A percentile compares a stretch with the other conserved stretches of the same genome.
These are phyloP conservation scores for Hyalella azteca DNA, from an alignment of 2,888 invertebrate genomes.

Conservation along the genomic window DNA sequence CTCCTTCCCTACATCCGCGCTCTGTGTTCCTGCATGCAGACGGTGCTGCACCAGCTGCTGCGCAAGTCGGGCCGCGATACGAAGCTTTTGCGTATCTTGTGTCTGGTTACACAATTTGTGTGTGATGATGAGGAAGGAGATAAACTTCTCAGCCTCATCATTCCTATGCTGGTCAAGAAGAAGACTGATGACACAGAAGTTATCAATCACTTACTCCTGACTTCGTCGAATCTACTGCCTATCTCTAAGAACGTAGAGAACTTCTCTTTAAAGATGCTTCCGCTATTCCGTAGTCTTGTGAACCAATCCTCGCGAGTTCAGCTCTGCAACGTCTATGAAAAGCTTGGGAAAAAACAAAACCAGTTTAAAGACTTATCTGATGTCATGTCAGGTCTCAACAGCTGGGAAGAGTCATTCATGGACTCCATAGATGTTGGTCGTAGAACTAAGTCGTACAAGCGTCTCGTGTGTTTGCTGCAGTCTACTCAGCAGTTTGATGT, in stretches of 20 bases:
- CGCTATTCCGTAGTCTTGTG: constrained; percentile 70
- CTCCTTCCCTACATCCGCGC: constrained; percentile 47
- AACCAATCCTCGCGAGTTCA: constrained; percentile 71
- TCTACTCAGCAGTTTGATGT: constrained; percentile 43
- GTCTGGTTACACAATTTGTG: constrained; percentile 77
- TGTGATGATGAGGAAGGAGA: constrained; percentile 73
- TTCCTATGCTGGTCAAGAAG: constrained; percentile 76
- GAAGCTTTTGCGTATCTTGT: constrained; percentile 76
- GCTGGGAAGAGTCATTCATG: constrained; percentile 44
- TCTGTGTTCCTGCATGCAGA: constrained; percentile 44
- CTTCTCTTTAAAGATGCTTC: constrained; percentile 32
- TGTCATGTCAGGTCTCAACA: constrained; percentile 45
- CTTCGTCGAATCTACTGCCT: constrained; percentile 73
- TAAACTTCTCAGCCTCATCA: constrained; percentile 72
- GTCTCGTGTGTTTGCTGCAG: constrained; percentile 35
- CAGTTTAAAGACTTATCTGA: constrained; percentile 37
- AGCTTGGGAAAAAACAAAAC: constrained; percentile 17
- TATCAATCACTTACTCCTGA: constrained; percentile 65
- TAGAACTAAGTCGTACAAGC: constrained; percentile 39
- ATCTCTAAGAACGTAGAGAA: constrained; percentile 71
- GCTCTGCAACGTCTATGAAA: constrained; percentile 62
- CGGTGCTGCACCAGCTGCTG: constrained; percentile 62
- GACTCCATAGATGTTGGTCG: constrained; percentile 49
- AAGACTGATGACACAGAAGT: constrained; percentile 62
- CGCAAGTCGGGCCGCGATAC: constrained; percentile 68